phyloP scores from a whole-genome alignment of 2,888 invertebrate species.

The Torymus aiolomorphi region DNA sequence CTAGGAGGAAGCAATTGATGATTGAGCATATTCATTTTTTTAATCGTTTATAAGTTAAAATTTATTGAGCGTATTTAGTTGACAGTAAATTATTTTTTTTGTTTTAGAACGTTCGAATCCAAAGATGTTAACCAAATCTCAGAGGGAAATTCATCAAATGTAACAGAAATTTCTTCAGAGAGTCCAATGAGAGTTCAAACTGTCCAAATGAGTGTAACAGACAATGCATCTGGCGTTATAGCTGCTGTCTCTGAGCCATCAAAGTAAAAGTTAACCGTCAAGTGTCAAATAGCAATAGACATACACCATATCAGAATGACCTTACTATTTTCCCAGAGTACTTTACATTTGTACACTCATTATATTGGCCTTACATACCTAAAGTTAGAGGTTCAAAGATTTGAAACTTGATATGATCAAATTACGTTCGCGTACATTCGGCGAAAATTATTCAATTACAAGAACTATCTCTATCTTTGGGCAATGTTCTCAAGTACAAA shows the following conservation, averaged over 20 bases:
- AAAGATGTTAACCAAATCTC: slow-evolving; percentile 56
- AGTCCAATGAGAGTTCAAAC: slow-evolving; percentile 30
- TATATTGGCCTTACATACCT: slow-evolving; percentile 58
- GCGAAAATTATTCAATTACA: slow-evolving; percentile 30
- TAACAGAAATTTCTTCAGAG: slow-evolving; percentile 38
- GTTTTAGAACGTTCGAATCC: slow-evolving; percentile 61
- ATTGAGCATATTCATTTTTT: too few relatives aligned
- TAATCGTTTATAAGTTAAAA: background rate
- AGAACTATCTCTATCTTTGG: slow-evolving; percentile 46
- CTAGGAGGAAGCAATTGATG: too few relatives aligned
- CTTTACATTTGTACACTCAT: slow-evolving; percentile 65
- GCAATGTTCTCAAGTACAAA: slow-evolving; percentile 52
- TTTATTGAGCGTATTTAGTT: background rate
- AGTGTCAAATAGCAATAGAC: slow-evolving; percentile 65
- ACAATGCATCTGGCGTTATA: slow-evolving; percentile 36
- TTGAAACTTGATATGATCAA: slow-evolving; percentile 39
- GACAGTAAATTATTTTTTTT: background rate
- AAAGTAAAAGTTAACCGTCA: slow-evolving; percentile 42
- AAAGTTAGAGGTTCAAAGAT: slow-evolving; percentile 43
- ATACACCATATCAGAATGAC: slow-evolving; percentile 70
- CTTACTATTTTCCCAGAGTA: slow-evolving; percentile 66
- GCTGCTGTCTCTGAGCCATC: slow-evolving; percentile 32
- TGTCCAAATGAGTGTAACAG: slow-evolving; percentile 27
- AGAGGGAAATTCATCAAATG: slow-evolving; percentile 31
- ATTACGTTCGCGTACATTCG: slow-evolving; percentile 30